Evolutionary conservation across 2,888 invertebrate genomes (phyloP), one percentile per base, ranked within the genome.

Genomic region (Tyria jacobaeae): DNA sequence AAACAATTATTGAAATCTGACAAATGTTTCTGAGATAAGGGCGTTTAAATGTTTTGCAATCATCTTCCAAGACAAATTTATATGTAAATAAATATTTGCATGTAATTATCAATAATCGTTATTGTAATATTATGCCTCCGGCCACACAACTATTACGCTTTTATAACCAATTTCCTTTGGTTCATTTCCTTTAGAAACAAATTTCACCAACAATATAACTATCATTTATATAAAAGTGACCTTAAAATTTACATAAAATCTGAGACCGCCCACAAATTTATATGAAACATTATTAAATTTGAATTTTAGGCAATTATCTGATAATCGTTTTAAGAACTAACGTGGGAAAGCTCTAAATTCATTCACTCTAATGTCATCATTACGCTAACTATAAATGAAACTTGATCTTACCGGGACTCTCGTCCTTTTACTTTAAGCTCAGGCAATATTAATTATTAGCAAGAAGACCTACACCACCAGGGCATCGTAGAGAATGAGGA

Each of bases 231-330:
- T 35, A 24, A 35, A 6, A 25, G 15, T 14, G 9, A 35, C 21
- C 21, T 35, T 51, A 35, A 51, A 53, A 39, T 15, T 24, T 37
- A 39, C 21, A 39, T 53, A 27, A 53, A 53, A 14, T n/a, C 27
- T 10, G 44, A 39, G 39, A 54, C 53, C 53, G 10, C 53, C 39
- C 53, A 39, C 53, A 25, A 39, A 27, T 54, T 27, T 25, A 39
- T 53, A n/a, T n/a, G n/a, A 21, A 21, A 21, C 7, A 35, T 14
- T 44, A 44, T 44, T 21, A 44, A 7, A 53, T 41, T 39, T 12
- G 12, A 54, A 25, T 27, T 39, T 24, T 9, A 21, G 35, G 24
- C 24, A 14, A 7, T 47, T 47, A 12, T 21, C 7, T 47, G 24
- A 47, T 47, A 14, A 51, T 21, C 17, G 15, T 51, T 54, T 27